A percentile compares a stretch with the other conserved stretches of the same genome.
phyloP scores from a whole-genome alignment of 2,888 invertebrate genomes.

The Oxystoma pomonae region DNA sequence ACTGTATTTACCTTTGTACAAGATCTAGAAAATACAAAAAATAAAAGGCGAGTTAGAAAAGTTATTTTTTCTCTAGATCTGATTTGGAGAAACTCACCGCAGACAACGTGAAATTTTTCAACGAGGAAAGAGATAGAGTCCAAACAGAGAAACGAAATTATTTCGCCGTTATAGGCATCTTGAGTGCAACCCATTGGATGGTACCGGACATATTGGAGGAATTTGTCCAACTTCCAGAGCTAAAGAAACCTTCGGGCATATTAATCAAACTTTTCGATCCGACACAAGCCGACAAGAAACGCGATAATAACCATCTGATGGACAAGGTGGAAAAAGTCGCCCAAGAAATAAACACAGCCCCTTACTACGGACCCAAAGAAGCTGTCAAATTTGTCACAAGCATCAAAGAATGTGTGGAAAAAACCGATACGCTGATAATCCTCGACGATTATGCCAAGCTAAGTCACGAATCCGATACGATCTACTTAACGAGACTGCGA shows the following conservation, averaged over 20 bases:
- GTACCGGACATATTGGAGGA: conserved; percentile 36
- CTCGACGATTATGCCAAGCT: conserved; percentile 45
- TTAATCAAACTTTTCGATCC: conserved; percentile 38
- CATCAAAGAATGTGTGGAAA: conserved; percentile 49
- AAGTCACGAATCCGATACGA: not conserved
- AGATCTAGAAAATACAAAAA: too few relatives aligned
- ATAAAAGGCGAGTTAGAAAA: too few relatives aligned
- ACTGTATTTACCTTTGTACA: too few relatives aligned
- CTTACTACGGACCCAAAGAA: not conserved
- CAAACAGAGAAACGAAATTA: conserved; percentile 14
- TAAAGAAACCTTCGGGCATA: conserved; percentile 30
- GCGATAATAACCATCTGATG: not conserved
- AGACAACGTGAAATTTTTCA: conserved; percentile 20
- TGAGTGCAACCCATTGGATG: conserved; percentile 34
- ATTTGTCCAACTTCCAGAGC: conserved; percentile 33
- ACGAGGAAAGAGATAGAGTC: conserved; percentile 16
- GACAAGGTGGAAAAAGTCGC: not conserved
- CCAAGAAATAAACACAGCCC: not conserved
- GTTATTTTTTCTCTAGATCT: not conserved
- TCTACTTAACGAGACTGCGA: not conserved
- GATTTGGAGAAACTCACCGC: not conserved
- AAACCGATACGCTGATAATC: conserved; percentile 53
- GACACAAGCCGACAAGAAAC: conserved; percentile 27
- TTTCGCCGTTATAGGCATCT: conserved; percentile 32
- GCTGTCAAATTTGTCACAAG: conserved; percentile 40